phyloP scores from a whole-genome alignment of 2,113 vertebrate genomes.

The Malurus elegans region DNA sequence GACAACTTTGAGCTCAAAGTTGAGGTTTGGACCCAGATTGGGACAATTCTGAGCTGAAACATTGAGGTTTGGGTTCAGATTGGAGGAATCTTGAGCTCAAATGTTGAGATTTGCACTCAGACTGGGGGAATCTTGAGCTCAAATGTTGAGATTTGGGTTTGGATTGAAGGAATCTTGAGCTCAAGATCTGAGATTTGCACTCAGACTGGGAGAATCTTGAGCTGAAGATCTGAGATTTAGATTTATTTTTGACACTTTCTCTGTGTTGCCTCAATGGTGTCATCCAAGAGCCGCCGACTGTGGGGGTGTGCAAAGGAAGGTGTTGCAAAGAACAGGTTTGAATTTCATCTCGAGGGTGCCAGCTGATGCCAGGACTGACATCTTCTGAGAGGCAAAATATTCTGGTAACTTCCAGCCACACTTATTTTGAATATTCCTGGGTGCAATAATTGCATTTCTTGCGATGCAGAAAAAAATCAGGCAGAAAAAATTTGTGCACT shows the following conservation, averaged over 20 bases:
- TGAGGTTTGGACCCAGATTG: background rate
- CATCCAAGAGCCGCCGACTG: background rate
- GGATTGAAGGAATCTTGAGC: background rate
- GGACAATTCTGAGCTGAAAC: background rate
- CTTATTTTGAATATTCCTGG: background rate
- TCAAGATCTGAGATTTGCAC: background rate
- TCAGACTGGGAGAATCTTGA: background rate
- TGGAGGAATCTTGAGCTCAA: background rate
- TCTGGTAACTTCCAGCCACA: background rate
- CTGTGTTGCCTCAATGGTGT: background rate
- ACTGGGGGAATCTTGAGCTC: background rate
- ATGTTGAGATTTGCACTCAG: background rate
- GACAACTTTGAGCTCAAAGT: background rate
- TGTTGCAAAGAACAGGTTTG: background rate
- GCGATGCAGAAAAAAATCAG: background rate
- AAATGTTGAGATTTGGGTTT: background rate
- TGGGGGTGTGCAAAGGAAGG: background rate
- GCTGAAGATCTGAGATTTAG: background rate
- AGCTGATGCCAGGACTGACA: background rate
- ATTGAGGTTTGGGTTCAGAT: background rate
- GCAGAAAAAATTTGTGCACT: background rate
- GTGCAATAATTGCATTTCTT: constrained; percentile 5
- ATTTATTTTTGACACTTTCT: background rate
- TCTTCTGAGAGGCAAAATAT: background rate
- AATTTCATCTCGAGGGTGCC: background rate